These are phyloP conservation scores for Paramisgurnus dabryanus DNA, from an alignment of 2,113 vertebrate species.

Conservation along the genomic window DNA sequence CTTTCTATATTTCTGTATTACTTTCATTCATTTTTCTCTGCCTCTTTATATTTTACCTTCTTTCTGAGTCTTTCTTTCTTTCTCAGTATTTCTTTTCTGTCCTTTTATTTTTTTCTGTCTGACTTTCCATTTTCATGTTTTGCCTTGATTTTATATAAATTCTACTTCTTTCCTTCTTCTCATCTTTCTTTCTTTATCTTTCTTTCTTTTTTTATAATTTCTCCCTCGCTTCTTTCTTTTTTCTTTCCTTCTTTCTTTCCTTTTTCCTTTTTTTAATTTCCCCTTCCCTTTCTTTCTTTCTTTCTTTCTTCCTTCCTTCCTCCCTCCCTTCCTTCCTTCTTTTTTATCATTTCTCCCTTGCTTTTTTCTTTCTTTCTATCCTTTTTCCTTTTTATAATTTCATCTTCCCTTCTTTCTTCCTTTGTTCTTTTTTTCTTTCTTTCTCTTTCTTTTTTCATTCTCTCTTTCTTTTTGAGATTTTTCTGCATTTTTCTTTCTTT, in stretches of 20 bases:
- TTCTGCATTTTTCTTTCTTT: not conserved
- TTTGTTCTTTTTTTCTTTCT: not conserved
- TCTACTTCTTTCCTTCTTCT: not conserved
- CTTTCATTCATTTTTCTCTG: no score
- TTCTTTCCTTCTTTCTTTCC: not conserved
- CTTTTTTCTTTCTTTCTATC: constrained; percentile 5
- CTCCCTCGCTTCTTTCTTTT: not conserved
- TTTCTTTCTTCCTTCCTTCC: no score
- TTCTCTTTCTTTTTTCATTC: not conserved
- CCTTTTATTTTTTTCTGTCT: no score
- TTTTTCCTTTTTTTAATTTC: not conserved
- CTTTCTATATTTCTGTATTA: not conserved
- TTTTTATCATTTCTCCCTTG: constrained; percentile 17
- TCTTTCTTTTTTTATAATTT: not conserved
- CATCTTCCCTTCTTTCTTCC: no score
- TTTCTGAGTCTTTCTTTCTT: no score
- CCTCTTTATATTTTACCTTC: not conserved
- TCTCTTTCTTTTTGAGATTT: not conserved
- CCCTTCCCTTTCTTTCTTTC: constrained; percentile 20
- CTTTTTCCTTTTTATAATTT: not conserved
- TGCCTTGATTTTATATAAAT: no score
- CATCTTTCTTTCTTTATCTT: not conserved
- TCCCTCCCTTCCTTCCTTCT: not conserved
- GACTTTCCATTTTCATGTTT: no score
- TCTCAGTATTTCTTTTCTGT: no score